phyloP scores from a whole-genome alignment of 2,888 invertebrate genomes.

The Lathronympha strigana region DNA sequence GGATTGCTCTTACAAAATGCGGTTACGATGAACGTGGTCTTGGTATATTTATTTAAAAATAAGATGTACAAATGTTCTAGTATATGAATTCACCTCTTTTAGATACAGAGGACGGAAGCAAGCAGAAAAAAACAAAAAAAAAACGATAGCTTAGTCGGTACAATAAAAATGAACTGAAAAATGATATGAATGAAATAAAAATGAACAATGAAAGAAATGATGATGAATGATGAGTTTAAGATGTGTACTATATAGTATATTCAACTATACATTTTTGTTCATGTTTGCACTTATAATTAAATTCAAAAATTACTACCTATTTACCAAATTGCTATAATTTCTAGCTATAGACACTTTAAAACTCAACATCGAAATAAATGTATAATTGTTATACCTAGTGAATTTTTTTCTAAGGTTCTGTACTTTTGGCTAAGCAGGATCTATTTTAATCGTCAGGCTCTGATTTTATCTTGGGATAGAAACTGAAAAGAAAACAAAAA shows the following conservation, averaged over 20 bases:
- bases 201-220: no score
- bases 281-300: no score
- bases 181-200: no score
- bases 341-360: neutral
- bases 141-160: neutral
- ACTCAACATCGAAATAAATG: constrained; percentile 4
- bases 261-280: no score
- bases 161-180: no score
- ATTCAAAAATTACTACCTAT: no score
- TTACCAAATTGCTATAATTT: neutral
- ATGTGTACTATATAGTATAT: no score
- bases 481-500: constrained; percentile 14
- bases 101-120: no score
- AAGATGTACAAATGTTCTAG: no score
- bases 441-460: constrained; percentile 12
- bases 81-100: no score
- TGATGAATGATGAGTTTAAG: no score
- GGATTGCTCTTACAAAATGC: constrained; percentile 24
- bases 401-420: neutral
- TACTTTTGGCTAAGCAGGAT: neutral
- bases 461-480: constrained; percentile 6
- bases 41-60: no score
- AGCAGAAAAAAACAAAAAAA: neutral
- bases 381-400: constrained; percentile 1
- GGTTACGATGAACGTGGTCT: neutral